These are phyloP conservation scores for Latrodectus hesperus DNA, from an alignment of 2,888 invertebrate species.

Conservation along the genomic window DNA sequence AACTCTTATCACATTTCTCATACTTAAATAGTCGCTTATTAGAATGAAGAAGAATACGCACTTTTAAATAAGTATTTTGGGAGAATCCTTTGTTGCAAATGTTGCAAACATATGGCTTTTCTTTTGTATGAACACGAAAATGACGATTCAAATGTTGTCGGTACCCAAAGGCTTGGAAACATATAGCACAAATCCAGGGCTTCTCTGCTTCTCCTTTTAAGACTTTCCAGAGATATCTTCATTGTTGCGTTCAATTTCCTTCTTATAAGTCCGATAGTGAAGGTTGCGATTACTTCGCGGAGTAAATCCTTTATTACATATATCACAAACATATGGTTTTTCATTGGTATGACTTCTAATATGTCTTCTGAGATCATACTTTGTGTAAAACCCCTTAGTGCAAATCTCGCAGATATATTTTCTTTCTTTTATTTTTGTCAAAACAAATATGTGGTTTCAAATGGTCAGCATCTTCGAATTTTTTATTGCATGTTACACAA, in stretches of 20 bases:
- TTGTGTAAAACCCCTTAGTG: not conserved
- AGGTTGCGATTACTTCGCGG: not conserved
- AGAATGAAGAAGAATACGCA: not conserved
- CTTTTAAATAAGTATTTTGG: not conserved
- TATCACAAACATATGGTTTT: not conserved
- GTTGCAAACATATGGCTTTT: not conserved
- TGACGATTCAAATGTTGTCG: not conserved
- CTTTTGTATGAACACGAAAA: not conserved
- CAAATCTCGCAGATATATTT: not conserved
- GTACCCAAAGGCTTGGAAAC: not conserved
- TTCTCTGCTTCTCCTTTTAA: not conserved
- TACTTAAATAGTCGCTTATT: not conserved
- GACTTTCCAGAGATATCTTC: not conserved
- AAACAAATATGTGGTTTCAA: not conserved
- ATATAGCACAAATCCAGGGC: not conserved
- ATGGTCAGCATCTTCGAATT: not conserved
- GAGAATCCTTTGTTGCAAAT: not conserved
- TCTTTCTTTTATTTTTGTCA: not conserved
- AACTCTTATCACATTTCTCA: not conserved
- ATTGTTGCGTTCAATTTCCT: not conserved
- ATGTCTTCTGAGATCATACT: not conserved
- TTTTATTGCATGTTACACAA: not conserved
- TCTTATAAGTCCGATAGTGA: not conserved
- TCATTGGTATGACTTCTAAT: not conserved
- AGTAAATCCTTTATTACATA: slow-evolving; percentile 2